Percentiles rank a stretch among this genome's conserved stretches.
Conservation (phyloP, 2,888 invertebrate genomes). For the Gari tellinella region DNA sequence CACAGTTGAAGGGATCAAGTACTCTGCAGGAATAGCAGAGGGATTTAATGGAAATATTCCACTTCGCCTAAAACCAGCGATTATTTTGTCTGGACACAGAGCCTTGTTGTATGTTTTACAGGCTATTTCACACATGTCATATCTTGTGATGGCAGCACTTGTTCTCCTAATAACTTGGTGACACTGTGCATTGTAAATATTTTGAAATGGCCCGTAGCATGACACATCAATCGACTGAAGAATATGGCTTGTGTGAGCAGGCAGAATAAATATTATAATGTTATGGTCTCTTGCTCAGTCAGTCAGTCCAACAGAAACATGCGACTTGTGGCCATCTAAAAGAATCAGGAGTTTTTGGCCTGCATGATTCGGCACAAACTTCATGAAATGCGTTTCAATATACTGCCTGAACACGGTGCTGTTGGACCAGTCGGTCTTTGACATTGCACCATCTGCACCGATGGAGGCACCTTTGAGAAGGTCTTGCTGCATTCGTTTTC, state of each 20-base stretch:
- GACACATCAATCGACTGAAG: slow-evolving; percentile 31
- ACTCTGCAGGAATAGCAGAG: slow-evolving; percentile 16
- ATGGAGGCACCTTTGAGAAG: slow-evolving; percentile 21
- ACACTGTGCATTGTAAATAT: slow-evolving; percentile 22
- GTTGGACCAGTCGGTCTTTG: slow-evolving; percentile 36
- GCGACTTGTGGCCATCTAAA: slow-evolving; percentile 20
- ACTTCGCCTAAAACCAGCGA: slow-evolving; percentile 20
- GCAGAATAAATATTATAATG: slow-evolving; percentile 27
- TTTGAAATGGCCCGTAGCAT: slow-evolving; percentile 35
- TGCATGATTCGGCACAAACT: slow-evolving; percentile 12
- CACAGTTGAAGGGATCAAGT: background rate
- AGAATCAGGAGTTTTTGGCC: slow-evolving; percentile 16
- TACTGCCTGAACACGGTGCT: slow-evolving; percentile 24
- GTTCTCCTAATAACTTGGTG: slow-evolving; percentile 15
- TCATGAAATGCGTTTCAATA: slow-evolving; percentile 31
- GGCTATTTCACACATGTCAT: slow-evolving; percentile 32
- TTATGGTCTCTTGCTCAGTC: slow-evolving; percentile 32
- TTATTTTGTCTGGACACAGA: slow-evolving; percentile 20
- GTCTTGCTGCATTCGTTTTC: slow-evolving; percentile 27
- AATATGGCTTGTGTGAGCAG: slow-evolving; percentile 23
- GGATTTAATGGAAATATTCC: slow-evolving; percentile 28
- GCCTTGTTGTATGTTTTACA: slow-evolving; percentile 23
- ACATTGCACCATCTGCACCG: slow-evolving; percentile 25
- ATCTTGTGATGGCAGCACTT: slow-evolving; percentile 9
- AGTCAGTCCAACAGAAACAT: slow-evolving; percentile 20